Conservation (phyloP, 2,888 invertebrate species). For the Deroplatys truncata region DNA sequence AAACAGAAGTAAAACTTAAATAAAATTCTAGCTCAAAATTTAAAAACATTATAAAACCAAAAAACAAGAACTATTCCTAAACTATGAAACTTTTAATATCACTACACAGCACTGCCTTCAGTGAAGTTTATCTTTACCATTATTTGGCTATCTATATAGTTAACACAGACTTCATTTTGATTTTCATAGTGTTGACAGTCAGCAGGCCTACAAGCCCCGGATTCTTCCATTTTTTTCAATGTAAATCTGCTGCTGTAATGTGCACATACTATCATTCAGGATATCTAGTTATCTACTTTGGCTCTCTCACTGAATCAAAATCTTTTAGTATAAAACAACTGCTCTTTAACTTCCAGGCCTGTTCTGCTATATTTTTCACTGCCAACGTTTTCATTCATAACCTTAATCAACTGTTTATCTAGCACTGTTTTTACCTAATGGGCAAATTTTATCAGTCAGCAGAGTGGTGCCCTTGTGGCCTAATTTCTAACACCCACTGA, state of each 20-base stretch:
- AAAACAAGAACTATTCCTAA: background rate
- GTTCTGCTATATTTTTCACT: background rate
- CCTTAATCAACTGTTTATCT: background rate
- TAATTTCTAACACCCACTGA: background rate
- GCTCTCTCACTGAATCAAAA: background rate
- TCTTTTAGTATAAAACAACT: background rate
- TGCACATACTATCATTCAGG: background rate
- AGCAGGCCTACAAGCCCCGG: background rate
- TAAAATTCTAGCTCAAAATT: background rate
- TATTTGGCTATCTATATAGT: constrained; percentile 7
- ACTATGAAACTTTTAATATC: constrained; percentile 8
- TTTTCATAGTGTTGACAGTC: background rate
- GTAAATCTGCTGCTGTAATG: background rate
- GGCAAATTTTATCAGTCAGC: background rate
- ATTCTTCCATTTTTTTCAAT: background rate
- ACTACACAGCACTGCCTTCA: background rate
- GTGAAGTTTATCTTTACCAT: background rate
- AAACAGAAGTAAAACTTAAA: background rate
- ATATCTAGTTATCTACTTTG: background rate
- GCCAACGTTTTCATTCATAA: background rate
- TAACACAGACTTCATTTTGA: constrained; percentile 14
- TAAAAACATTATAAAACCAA: background rate
- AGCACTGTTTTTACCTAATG: background rate
- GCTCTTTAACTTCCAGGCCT: background rate
- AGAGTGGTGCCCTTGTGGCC: background rate